Base-by-base conservation (phyloP, 53 echinoderm and acorn worm genomes). In the Luidia sarsii region DNA sequence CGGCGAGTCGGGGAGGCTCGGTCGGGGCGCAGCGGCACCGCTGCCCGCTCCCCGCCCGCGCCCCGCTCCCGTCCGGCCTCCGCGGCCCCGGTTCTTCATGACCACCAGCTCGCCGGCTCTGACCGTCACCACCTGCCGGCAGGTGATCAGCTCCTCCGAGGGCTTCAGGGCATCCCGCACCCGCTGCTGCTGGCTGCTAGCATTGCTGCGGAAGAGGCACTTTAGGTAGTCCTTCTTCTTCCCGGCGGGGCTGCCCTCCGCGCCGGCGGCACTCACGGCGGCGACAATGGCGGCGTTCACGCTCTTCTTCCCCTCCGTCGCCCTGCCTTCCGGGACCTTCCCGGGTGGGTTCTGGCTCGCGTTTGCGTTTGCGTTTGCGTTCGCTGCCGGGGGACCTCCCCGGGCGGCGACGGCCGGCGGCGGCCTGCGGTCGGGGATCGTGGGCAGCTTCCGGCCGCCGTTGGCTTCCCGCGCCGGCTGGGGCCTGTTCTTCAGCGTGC, bases 171-270 rank as follows among this genome's bases (percentile, higher is more conserved):
- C 15, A 18, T 14, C 36, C 61, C 61, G 59, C 5, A 45, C 46
- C 23, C 77, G 39, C 45, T 77, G 77, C 32, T 18, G 25, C 30
- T 77, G 77, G 3, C n/a, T 43, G 60, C 20, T 61, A 29, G 77
- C 25, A 19, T 77, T 33, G 45, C 45, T 61, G 33, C 77, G 60
- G 21, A 77, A 77, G 9, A 77, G 18, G 32, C 25, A 8, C 14
- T 77, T 77, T 10, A 77, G 77, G 61, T 77, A 77, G 77, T 77
- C 77, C 15, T 31, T 60, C 38, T 10, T 4, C n/a, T 15, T 38
- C 11, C 41, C 41, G 41, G 41, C 6, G 11, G 6, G 6, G 41
- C 41, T 41, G 6, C 41, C 41, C n/a, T n/a, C n/a, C n/a, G n/a
- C n/a, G n/a, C n/a, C n/a, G n/a, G n/a, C n/a, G n/a, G n/a, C n/a